These are phyloP conservation scores for Zygothrica quintamaculata DNA, from an alignment of 2,888 invertebrate genomes.

Conservation along the genomic window DNA sequence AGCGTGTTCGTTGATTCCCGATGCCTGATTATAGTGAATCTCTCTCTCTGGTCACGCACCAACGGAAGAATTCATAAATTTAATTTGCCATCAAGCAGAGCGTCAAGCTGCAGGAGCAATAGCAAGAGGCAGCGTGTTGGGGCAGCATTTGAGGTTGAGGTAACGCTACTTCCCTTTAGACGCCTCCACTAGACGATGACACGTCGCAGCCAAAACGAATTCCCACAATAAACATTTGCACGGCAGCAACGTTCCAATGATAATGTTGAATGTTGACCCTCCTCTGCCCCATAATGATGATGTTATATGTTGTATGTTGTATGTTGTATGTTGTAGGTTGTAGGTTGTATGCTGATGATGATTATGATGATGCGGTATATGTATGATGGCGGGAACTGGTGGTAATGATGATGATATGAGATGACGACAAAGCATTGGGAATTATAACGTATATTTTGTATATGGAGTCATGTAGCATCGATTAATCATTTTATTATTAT, in stretches of 20 bases:
- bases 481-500: constrained; percentile 80
- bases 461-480: constrained; percentile 79
- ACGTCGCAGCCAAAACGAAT: constrained; percentile 68
- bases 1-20: constrained; percentile 77
- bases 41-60: constrained; percentile 79
- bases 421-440: constrained; percentile 78
- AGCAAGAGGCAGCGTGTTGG: neutral
- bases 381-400: neutral
- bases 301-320: constrained; percentile 25
- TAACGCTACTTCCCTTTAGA: constrained; percentile 10
- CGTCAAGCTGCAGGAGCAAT: neutral
- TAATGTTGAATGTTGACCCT: constrained; percentile 52
- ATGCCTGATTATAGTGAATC: constrained; percentile 79
- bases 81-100: constrained; percentile 63
- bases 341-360: constrained; percentile 22
- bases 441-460: constrained; percentile 66
- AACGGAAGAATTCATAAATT: constrained; percentile 78
- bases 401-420: constrained; percentile 64
- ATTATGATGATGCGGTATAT: constrained; percentile 17
- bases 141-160: constrained; percentile 1
- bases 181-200: constrained; percentile 39
- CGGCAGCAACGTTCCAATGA: constrained; percentile 65
- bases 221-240: constrained; percentile 78
- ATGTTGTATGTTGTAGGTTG: constrained; percentile 34
- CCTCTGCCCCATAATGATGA: constrained; percentile 35